These are phyloP conservation scores for Eospalax fontanierii DNA, from an alignment of 2,797 vertebrate species.

Conservation along the genomic window DNA sequence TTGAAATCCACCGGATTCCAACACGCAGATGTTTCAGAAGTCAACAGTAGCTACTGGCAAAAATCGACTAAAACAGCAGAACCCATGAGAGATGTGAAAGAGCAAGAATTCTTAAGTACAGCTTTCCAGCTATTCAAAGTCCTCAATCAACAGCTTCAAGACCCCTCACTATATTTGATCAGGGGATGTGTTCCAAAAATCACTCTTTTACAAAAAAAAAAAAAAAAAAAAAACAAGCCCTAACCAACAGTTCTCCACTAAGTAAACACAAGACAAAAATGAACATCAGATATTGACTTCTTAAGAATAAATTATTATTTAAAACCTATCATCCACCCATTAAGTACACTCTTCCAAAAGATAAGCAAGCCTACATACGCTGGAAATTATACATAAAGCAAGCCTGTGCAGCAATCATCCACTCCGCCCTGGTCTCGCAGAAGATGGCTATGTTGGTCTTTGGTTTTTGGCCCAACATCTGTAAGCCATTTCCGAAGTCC, in stretches of 20 bases:
- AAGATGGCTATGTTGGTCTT: slow-evolving; percentile 96
- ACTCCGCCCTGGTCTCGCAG: slow-evolving; percentile 97
- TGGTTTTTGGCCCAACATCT: slow-evolving; percentile 93
- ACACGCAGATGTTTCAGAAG: neutral
- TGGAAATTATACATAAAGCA: slow-evolving; percentile 98
- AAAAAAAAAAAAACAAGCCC: neutral
- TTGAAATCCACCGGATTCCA: neutral
- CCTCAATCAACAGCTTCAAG: neutral
- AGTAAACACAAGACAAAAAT: neutral
- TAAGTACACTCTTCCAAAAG: neutral
- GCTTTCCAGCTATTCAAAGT: neutral
- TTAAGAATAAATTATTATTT: neutral
- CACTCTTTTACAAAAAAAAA: neutral
- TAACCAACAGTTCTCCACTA: neutral
- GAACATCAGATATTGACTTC: slow-evolving; percentile 9
- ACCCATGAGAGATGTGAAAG: neutral
- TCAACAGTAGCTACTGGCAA: neutral
- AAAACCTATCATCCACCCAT: neutral
- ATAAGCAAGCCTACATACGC: slow-evolving; percentile 89
- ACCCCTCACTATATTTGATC: neutral
- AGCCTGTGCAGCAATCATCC: slow-evolving; percentile 96
- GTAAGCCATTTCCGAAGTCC: slow-evolving; percentile 94
- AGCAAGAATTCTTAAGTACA: too few relatives aligned
- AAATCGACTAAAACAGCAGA: neutral
- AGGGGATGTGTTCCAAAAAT: neutral